Evolutionary conservation across 2,888 invertebrate species (phyloP).

Genomic region (Limenitis camilla): DNA sequence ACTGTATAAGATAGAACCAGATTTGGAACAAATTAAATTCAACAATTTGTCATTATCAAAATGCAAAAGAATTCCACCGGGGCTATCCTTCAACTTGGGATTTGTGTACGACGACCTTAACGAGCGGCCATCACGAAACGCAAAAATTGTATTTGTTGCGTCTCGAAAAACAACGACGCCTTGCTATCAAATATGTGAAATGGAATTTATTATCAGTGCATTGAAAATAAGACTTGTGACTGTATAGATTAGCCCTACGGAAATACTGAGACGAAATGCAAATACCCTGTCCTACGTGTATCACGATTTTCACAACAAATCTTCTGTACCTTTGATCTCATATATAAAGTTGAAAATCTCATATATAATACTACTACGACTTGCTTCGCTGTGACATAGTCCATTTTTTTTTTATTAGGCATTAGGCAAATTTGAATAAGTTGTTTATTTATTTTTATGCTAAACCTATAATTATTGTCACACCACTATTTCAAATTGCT

Average conservation of each 20-base stretch:
- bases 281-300: too few relatives aligned
- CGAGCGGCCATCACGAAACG: constrained; percentile 43
- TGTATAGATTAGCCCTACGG: not conserved
- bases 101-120: constrained; percentile 58
- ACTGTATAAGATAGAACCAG: constrained; percentile 53
- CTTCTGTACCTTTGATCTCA: too few relatives aligned
- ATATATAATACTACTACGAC: too few relatives aligned
- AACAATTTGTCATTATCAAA: constrained; percentile 51
- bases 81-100: constrained; percentile 51
- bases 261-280: too few relatives aligned
- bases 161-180: constrained; percentile 58
- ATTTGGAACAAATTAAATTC: constrained; percentile 56
- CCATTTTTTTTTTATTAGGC: too few relatives aligned
- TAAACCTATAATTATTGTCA: too few relatives aligned
- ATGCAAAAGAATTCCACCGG: constrained; percentile 57
- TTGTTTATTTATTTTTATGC: too few relatives aligned
- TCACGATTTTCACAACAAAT: too few relatives aligned
- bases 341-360: too few relatives aligned
- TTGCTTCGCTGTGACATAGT: too few relatives aligned
- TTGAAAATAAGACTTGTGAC: constrained; percentile 38
- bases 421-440: too few relatives aligned
- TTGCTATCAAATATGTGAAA: constrained; percentile 63
- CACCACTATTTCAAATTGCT: too few relatives aligned
- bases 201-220: constrained; percentile 47
- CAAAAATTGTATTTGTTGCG: constrained; percentile 60